These are phyloP conservation scores for Paracentrotus lividus DNA, from an alignment of 53 echinoderm and acorn worm species.

Conservation along the genomic window DNA sequence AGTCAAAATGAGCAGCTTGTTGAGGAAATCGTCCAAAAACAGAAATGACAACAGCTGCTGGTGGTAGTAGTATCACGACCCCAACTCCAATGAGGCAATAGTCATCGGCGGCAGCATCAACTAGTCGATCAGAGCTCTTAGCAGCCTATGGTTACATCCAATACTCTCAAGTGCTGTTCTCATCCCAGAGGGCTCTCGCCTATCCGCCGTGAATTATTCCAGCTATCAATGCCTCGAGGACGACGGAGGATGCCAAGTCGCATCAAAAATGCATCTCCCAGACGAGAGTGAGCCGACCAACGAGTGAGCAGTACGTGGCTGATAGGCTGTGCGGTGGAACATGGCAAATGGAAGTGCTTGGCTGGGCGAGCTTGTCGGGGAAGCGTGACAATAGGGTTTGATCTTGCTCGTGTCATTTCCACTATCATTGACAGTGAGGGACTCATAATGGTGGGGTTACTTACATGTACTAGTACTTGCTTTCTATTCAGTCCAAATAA, in stretches of 20 bases:
- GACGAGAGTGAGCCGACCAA: background rate
- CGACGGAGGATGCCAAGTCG: slow-evolving; percentile 19
- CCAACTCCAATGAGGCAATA: background rate
- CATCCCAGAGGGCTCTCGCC: slow-evolving; percentile 10
- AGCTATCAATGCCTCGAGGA: slow-evolving; percentile 38
- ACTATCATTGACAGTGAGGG: background rate
- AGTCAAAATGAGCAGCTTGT: background rate
- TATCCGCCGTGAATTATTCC: slow-evolving; percentile 23
- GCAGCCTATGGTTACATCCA: slow-evolving; percentile 27
- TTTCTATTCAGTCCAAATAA: background rate
- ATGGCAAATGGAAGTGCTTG: slow-evolving; percentile 29
- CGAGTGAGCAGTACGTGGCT: slow-evolving; percentile 13
- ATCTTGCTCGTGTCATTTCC: background rate
- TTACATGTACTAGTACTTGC: too few relatives aligned
- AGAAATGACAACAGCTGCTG: background rate
- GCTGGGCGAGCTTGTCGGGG: slow-evolving; percentile 8
- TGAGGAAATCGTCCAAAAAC: background rate
- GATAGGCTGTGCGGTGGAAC: slow-evolving; percentile 9
- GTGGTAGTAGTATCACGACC: background rate
- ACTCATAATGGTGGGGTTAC: background rate
- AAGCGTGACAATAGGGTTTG: slow-evolving; percentile 17
- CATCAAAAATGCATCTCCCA: slow-evolving; percentile 39
- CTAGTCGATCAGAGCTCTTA: background rate
- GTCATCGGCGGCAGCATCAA: background rate
- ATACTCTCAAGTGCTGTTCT: slow-evolving; percentile 35